Percentiles rank a stretch among this genome's conserved stretches.
These are phyloP conservation scores for Raja brachyura DNA, from an alignment of 2,113 vertebrate genomes.

Conservation along the genomic window DNA sequence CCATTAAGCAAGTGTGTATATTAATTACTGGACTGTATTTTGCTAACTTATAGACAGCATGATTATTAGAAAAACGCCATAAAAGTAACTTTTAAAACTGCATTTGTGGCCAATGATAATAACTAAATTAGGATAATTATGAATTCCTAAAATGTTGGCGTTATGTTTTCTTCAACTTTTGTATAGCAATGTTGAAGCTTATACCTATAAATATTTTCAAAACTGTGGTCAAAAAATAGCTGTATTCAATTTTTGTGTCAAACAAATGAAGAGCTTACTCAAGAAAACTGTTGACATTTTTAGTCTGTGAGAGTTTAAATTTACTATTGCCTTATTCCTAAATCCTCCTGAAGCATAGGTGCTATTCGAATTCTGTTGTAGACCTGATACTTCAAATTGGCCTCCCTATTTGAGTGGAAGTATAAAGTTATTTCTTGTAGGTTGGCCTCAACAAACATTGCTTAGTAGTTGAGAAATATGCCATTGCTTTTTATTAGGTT, in stretches of 20 bases:
- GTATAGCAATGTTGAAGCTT: not conserved
- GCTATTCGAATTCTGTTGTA: not conserved
- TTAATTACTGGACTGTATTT: not conserved
- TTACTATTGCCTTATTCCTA: not conserved
- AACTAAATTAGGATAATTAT: not conserved
- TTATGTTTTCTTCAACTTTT: not conserved
- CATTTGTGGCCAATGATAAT: not conserved
- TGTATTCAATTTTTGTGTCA: not conserved
- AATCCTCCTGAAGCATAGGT: not conserved
- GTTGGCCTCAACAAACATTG: not conserved
- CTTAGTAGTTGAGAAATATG: not conserved
- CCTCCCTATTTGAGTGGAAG: not conserved
- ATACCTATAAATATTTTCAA: not conserved
- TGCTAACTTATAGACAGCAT: not conserved
- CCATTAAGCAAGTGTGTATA: not conserved
- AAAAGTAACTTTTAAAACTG: not conserved
- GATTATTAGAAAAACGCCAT: not conserved
- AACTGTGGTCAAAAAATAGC: not conserved
- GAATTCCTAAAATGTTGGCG: not conserved
- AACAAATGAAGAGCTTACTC: not conserved
- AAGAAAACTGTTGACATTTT: not conserved
- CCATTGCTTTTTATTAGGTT: not conserved
- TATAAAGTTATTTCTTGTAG: not conserved
- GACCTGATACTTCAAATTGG: not conserved
- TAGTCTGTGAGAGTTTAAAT: not conserved